Conservation (phyloP, 1,140 invertebrate species). For the Zaprionus gabonicus region DNA sequence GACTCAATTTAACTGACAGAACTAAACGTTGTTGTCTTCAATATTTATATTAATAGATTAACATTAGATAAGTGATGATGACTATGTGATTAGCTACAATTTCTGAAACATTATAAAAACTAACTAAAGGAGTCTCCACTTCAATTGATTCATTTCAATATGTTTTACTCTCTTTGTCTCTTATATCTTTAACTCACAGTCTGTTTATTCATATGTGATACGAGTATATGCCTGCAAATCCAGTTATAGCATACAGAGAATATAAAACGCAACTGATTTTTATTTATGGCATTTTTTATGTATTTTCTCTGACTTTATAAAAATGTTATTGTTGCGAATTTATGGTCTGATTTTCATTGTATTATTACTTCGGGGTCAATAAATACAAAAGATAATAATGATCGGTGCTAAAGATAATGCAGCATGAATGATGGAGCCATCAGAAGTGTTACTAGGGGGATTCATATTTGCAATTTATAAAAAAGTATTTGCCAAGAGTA, state of each 20-base stretch:
- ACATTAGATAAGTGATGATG: too few species aligned
- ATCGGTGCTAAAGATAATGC: neutral
- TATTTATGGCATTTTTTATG: conserved; percentile 1
- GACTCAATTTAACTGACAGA: conserved; percentile 17
- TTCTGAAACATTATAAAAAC: neutral
- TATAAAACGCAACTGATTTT: conserved; percentile 7
- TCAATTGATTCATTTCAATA: neutral
- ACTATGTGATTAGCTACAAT: neutral
- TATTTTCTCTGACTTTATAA: conserved; percentile 1
- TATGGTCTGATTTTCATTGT: conserved; percentile 5
- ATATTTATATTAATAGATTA: neutral
- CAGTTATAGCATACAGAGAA: neutral
- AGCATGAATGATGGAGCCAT: neutral
- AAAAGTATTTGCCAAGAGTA: too few species aligned
- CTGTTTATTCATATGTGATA: too few species aligned
- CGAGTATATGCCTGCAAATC: neutral
- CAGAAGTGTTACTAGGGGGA: neutral
- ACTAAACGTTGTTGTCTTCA: neutral
- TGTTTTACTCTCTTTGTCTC: neutral
- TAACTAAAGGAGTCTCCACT: too few species aligned
- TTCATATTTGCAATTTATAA: neutral
- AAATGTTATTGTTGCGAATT: neutral
- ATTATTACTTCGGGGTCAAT: neutral
- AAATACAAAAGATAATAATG: neutral
- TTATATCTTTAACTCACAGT: neutral